Conservation (phyloP, 1,140 invertebrate species). For the Danaus melanippus region DNA sequence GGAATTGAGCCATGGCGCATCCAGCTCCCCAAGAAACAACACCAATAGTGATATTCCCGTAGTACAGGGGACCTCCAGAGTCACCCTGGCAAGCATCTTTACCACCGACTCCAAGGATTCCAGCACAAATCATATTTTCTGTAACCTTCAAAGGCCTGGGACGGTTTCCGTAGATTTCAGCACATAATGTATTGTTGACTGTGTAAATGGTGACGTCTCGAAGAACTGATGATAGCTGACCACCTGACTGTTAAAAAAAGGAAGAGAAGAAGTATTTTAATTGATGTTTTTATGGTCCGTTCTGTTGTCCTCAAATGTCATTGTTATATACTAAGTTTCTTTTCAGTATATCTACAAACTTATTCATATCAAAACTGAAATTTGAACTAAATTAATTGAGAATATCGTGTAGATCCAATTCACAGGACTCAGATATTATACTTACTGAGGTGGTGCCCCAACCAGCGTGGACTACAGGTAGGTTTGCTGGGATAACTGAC, state of each 20-base stretch:
- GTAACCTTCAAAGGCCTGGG: slow-evolving; percentile 22
- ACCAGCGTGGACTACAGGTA: slow-evolving; percentile 38
- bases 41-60: slow-evolving; percentile 48
- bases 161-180: slow-evolving; percentile 19
- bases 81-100: slow-evolving; percentile 79
- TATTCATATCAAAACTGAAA: too few species aligned
- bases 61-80: slow-evolving; percentile 76
- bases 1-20: slow-evolving; percentile 67
- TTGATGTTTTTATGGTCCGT: not conserved
- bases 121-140: slow-evolving; percentile 44
- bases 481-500: slow-evolving; percentile 25
- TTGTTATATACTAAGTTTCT: too few species aligned
- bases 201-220: slow-evolving; percentile 26
- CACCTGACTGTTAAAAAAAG: slow-evolving; percentile 29
- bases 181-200: slow-evolving; percentile 31
- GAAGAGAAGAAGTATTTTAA: slow-evolving; percentile 7
- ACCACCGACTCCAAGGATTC: slow-evolving; percentile 30
- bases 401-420: too few species aligned
- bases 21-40: slow-evolving; percentile 70
- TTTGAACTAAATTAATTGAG: too few species aligned
- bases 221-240: slow-evolving; percentile 17
- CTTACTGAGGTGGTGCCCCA: slow-evolving; percentile 39
- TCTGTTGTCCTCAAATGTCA: too few species aligned
- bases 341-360: too few species aligned
- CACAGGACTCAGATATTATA: not conserved